A percentile compares a stretch with the other conserved stretches of the same genome.
phyloP scores from a whole-genome alignment of 2,797 vertebrate genomes.

The Chelonia mydas region DNA sequence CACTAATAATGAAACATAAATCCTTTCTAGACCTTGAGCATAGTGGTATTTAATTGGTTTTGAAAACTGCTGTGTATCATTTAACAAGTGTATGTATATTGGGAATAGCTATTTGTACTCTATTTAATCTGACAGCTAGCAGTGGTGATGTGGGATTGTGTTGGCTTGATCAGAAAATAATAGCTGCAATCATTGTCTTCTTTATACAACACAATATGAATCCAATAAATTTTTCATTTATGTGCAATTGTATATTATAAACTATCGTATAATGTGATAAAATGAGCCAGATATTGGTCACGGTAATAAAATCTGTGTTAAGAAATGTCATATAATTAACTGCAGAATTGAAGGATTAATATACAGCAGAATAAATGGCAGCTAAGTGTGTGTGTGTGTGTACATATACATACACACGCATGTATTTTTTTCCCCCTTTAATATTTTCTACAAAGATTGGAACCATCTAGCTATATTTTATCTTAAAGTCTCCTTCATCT shows the following conservation, averaged over 20 bases:
- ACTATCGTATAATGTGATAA: background rate
- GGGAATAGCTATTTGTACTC: background rate
- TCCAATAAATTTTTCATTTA: rapidly evolving
- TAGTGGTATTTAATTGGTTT: background rate
- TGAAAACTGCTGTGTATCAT: background rate
- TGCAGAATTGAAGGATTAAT: background rate
- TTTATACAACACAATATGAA: background rate
- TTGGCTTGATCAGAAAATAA: constrained; percentile 3
- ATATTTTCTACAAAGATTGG: background rate
- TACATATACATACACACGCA: rapidly evolving
- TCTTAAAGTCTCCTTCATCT: background rate
- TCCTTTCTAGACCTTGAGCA: background rate
- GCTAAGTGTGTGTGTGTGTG: too few species aligned
- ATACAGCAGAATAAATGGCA: background rate
- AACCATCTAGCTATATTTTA: background rate
- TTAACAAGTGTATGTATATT: background rate
- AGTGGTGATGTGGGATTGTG: background rate
- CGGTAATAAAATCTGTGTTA: background rate
- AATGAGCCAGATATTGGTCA: background rate
- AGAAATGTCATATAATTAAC: background rate
- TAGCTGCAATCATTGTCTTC: background rate
- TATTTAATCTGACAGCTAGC: constrained; percentile 6
- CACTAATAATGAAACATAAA: background rate
- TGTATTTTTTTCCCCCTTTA: background rate
- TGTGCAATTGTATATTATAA: background rate